A percentile compares a stretch with the other conserved stretches of the same genome.
Conservation (phyloP, 2,797 vertebrate species). For the Lithobates pipiens region DNA sequence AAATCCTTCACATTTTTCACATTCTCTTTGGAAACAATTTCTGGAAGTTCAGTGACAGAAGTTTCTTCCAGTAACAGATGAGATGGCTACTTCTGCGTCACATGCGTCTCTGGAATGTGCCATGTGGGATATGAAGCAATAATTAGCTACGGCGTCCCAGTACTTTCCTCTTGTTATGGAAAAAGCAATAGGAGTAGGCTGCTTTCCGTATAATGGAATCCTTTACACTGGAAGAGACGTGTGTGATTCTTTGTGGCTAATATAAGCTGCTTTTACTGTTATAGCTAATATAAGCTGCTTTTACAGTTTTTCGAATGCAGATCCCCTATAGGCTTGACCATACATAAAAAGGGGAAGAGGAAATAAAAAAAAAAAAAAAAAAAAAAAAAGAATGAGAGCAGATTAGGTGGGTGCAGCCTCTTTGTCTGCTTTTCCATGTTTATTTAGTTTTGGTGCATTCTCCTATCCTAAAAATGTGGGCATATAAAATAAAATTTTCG, state of each 20-base stretch:
- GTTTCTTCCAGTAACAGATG: slow-evolving; percentile 35
- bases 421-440: not conserved
- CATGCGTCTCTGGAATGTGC: slow-evolving; percentile 43
- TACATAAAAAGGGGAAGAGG: not conserved
- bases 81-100: slow-evolving; percentile 36
- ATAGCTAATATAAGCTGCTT: not conserved
- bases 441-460: too few species aligned
- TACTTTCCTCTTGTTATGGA: slow-evolving; percentile 32
- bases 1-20: slow-evolving; percentile 22
- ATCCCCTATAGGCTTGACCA: not conserved
- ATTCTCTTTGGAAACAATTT: slow-evolving; percentile 53
- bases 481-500: too few species aligned
- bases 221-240: too few species aligned
- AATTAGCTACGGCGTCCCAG: slow-evolving; percentile 9
- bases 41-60: slow-evolving; percentile 47
- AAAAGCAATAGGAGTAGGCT: slow-evolving; percentile 9
- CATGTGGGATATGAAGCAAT: slow-evolving; percentile 47
- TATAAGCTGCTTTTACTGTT: not conserved
- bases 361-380: too few species aligned
- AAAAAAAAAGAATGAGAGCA: too few species aligned
- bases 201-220: slow-evolving; percentile 8
- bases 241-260: not conserved
- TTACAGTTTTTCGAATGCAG: not conserved
- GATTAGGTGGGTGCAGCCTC: too few species aligned
- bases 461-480: too few species aligned